Conservation (phyloP, 2,888 invertebrate species). For the Spisula solida region DNA sequence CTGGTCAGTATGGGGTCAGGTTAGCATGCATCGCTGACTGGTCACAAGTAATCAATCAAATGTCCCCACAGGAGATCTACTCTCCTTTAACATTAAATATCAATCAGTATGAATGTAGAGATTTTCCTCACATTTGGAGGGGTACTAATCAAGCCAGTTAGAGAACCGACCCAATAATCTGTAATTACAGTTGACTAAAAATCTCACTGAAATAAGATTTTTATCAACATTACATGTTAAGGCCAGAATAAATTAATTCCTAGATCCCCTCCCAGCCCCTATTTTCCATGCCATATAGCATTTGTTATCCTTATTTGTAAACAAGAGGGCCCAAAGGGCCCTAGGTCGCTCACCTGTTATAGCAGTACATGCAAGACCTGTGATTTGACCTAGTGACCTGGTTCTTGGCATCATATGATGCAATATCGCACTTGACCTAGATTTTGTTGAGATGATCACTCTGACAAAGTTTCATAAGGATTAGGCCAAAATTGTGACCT, state of each 20-base stretch:
- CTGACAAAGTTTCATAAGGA: too few species aligned
- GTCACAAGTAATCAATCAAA: conserved; percentile 48
- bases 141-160: not conserved
- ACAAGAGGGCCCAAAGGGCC: too few species aligned
- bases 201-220: not conserved
- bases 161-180: not conserved
- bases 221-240: not conserved
- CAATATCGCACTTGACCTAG: too few species aligned
- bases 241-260: not conserved
- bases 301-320: too few species aligned
- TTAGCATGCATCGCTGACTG: conserved; percentile 46
- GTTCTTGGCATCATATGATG: too few species aligned
- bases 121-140: conserved; percentile 11
- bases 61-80: conserved; percentile 43
- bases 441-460: too few species aligned
- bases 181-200: conserved; percentile 2
- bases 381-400: too few species aligned
- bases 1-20: conserved; percentile 66
- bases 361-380: too few species aligned
- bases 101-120: not conserved
- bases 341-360: too few species aligned
- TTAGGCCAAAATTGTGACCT: too few species aligned
- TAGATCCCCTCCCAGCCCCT: not conserved
- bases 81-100: conserved; percentile 38
- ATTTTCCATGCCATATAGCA: not conserved